Evolutionary conservation across 2,113 vertebrate genomes (phyloP).

Genomic region (Cynopterus brachyotis): DNA sequence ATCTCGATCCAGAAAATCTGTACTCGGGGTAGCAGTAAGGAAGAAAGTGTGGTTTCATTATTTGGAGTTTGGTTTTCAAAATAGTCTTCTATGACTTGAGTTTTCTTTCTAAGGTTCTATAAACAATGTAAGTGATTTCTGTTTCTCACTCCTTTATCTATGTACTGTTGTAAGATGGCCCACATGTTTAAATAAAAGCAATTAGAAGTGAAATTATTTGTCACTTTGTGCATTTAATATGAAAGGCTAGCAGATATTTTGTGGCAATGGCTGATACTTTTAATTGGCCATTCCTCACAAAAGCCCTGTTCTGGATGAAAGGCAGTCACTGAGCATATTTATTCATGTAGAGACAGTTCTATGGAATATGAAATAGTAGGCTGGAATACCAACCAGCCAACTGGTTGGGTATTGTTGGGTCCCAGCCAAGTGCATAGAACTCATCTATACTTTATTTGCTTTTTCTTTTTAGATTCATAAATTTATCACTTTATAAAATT

Average conservation of each 20-base stretch:
- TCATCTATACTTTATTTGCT: slow-evolving; percentile 76
- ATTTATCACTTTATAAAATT: slow-evolving; percentile 47
- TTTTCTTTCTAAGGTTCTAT: background rate
- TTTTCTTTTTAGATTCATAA: slow-evolving; percentile 67
- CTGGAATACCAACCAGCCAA: slow-evolving; percentile 73
- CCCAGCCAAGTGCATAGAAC: slow-evolving; percentile 69
- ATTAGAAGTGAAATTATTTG: slow-evolving; percentile 2
- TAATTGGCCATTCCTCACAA: slow-evolving; percentile 69
- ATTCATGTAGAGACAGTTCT: slow-evolving; percentile 77
- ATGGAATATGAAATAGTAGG: slow-evolving; percentile 61
- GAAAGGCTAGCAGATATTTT: background rate
- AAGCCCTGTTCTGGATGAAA: slow-evolving; percentile 46
- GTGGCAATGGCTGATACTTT: background rate
- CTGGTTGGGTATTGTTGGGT: too few relatives aligned
- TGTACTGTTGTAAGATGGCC: background rate
- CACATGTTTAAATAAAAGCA: background rate
- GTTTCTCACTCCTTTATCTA: background rate
- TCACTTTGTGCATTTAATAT: background rate
- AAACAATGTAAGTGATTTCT: background rate
- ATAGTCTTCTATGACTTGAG: background rate
- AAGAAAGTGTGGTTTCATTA: background rate
- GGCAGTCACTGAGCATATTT: slow-evolving; percentile 51
- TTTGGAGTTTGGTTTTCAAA: background rate
- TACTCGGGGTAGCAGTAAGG: background rate
- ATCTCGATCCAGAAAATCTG: background rate